Evolutionary conservation across 2,797 vertebrate genomes (phyloP).

Genomic region (Sebastes wilsoni): DNA sequence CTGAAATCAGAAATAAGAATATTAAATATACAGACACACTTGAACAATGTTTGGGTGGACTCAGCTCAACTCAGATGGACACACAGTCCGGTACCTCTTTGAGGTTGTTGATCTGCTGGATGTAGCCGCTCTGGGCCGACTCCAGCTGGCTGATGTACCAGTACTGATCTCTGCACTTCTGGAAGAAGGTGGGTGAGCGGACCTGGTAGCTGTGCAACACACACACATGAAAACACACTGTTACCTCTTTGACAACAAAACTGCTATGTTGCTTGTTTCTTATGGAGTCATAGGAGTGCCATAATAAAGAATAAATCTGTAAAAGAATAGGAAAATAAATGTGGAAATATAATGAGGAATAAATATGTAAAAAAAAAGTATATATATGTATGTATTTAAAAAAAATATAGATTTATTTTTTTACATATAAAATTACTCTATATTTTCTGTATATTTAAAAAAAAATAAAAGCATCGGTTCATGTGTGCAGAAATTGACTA

Average conservation of each 20-base stretch:
- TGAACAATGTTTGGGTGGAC: not conserved
- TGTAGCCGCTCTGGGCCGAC: slow-evolving; percentile 92
- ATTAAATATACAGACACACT: not conserved
- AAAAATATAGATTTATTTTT: no score
- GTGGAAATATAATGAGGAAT: no score
- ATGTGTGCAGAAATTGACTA: no score
- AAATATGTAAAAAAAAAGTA: no score
- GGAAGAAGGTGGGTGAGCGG: slow-evolving; percentile 97
- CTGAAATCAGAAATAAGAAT: slow-evolving; percentile 68
- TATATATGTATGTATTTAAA: no score
- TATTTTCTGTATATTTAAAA: no score
- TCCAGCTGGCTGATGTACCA: slow-evolving; percentile 99
- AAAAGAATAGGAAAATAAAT: no score
- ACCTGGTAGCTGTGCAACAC: slow-evolving; percentile 90
- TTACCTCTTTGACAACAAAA: not conserved
- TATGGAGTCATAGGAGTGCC: no score
- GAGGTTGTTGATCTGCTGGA: slow-evolving; percentile 98
- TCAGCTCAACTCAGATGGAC: no score
- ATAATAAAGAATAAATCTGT: no score
- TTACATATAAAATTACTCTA: no score
- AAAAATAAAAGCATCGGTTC: no score
- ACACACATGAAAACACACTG: not conserved
- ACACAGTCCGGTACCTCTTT: slow-evolving; percentile 86
- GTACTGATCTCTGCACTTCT: slow-evolving; percentile 97
- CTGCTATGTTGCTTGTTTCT: not conserved